phyloP scores from a whole-genome alignment of 23 tunicate species.

The Styela plicata region DNA sequence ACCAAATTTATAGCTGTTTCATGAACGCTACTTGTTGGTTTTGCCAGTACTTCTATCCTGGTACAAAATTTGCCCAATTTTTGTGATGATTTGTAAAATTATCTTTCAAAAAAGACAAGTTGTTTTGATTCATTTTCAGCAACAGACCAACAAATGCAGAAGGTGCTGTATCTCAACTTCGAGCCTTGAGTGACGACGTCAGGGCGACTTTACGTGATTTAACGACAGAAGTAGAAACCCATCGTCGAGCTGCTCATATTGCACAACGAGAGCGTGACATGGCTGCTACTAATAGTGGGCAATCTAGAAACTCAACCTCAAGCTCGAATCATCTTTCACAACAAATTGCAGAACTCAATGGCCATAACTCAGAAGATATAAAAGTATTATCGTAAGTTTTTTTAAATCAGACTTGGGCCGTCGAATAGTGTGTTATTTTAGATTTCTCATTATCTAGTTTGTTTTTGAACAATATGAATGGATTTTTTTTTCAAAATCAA shows the following conservation, averaged over 20 bases:
- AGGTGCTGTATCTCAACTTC: constrained; percentile 9
- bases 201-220: constrained; percentile 26
- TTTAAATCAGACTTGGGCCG: no score
- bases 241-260: constrained; percentile 33
- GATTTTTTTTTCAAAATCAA: no score
- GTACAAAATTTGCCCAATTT: no score
- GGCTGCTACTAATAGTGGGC: not conserved
- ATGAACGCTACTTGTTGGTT: no score
- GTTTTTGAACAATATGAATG: no score
- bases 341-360: constrained; percentile 19
- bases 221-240: constrained; percentile 29
- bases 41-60: no score
- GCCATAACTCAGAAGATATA: constrained; percentile 21
- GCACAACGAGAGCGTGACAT: constrained; percentile 20
- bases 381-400: constrained; percentile 6
- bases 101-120: no score
- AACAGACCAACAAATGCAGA: constrained; percentile 20
- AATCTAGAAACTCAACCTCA: constrained; percentile 1
- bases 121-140: no score
- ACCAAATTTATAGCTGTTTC: no score
- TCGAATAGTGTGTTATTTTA: no score
- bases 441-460: no score
- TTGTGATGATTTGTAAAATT: no score
- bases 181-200: constrained; percentile 28
- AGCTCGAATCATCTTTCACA: constrained; percentile 9